Base-by-base conservation (phyloP, 2,888 invertebrate genomes). In the Zele albiditarsus region DNA sequence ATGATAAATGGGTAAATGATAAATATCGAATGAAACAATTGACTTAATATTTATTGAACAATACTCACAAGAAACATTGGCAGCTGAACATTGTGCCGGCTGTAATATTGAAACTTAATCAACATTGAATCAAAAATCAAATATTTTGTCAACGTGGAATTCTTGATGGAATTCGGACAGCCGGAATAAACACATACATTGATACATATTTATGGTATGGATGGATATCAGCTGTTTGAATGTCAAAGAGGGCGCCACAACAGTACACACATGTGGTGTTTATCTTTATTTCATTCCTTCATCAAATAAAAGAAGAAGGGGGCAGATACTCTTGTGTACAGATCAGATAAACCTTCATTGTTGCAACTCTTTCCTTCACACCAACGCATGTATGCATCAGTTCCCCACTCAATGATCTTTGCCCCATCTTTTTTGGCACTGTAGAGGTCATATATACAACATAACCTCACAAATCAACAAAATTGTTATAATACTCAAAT, bases 101-200 rank as follows among this genome's bases (percentile, higher is more conserved):
- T 25, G 1, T 6, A 31, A 65, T 60, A 49, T 33, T 74, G n/a
- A 23, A 60, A 58, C 1, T 76, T 69, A 12, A n/a, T 27, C 38
- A 23, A 28, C 16, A 58, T 60, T 27, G 31, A 38, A 68, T 49
- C 23, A 4, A n/a, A 70, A 65, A 38, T 16, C 2, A 38, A 53
- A 10, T 67, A 42, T 68, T 67, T 73, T 74, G 74, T 70, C 74
- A 62, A 78, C 78, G 77, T 78, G 76, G 78, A 76, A n/a, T 14
- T 58, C 31, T 25, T 10, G 12, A 25, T 58, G 10, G 5, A 25
- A 27, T 28, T 60, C n/a, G 23, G 20, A 58, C 38, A 10, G 27
- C 42, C 42, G 46, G 57, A 31, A 60, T 25, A 20, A 60, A 71
- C 38, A 68, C 31, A 60, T 46, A 63, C 60, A 58, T n/a, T 62